These are phyloP conservation scores for Acyrthosiphon pisum DNA, from an alignment of 1,140 invertebrate species.

Conservation along the genomic window DNA sequence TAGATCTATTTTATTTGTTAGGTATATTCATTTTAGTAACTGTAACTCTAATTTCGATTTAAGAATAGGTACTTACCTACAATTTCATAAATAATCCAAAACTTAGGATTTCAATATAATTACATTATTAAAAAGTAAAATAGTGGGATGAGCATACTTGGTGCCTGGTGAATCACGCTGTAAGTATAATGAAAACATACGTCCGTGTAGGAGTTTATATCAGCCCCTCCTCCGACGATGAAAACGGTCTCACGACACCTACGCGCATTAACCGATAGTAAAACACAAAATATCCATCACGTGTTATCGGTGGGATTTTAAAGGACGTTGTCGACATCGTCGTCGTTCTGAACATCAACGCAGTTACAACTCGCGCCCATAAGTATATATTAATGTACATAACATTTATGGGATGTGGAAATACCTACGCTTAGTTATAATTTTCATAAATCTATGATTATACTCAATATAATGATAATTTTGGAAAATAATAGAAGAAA, in stretches of 20 bases:
- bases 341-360: not conserved
- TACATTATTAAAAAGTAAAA: too few species aligned
- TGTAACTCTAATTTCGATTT: too few species aligned
- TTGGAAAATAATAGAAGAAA: not conserved
- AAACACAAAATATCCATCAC: not conserved
- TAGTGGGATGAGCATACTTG: not conserved
- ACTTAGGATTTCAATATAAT: too few species aligned
- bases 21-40: too few species aligned
- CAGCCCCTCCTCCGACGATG: not conserved
- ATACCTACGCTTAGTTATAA: not conserved
- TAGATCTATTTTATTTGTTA: too few species aligned
- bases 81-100: too few species aligned
- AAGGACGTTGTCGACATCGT: not conserved
- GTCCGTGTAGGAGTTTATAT: not conserved
- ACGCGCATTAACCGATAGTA: constrained; percentile 13
- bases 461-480: not conserved
- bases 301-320: not conserved
- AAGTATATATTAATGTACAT: not conserved
- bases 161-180: not conserved
- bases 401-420: not conserved
- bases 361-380: not conserved
- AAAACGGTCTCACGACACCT: not conserved
- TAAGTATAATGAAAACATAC: not conserved
- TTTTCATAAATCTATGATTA: not conserved
- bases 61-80: too few species aligned